Evolutionary conservation across 1,140 invertebrate genomes (phyloP), one percentile per base, ranked within the genome.

Genomic region (Penaeus japonicus): DNA sequence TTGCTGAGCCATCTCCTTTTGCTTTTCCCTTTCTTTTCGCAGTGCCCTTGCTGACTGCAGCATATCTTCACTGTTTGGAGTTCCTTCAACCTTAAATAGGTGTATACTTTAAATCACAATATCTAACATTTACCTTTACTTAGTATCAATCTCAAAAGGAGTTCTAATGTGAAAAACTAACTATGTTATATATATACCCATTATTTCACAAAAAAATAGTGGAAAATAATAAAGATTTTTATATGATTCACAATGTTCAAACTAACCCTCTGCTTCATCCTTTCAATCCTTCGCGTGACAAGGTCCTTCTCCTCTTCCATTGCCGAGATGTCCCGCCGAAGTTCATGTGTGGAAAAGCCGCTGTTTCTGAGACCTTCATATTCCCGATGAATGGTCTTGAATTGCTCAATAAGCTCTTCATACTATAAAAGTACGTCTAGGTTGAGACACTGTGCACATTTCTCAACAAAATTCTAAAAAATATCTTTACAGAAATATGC

Each of bases 231-330:
- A n/a, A 12, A 70, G 30, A 70, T 70, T 17, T 24, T 12, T 70
- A 70, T 70, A 70, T 17, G 1, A 20, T 39, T 12, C 15, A 47
- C 10, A 47, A 12, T 47, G 0, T 47, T 47, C 15, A 47, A 73
- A 75, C 89, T 70, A 15, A 94, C 94, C 93, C 95, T 95, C 91
- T 94, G 93, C 84, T 95, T 94, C 24, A 96, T 93, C 90, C 95
- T 94, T 91, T 96, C 96, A 89, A 97, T 95, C 85, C 96, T 94
- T 90, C 95, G 94, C 85, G 93, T 90, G 20, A 96, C 93, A 91
- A 96, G 95, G 91, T 97, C 96, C 92, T 95, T 96, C 92, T 98
- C 97, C 47, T 96, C 95, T 91, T 97, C 96, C 96, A 98, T 97
- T 57, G 96, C 86, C 92, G 92, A 73, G 77, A 94, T 93, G 90